Evolutionary conservation across 1,140 invertebrate species (phyloP).

Genomic region (Physella acuta): DNA sequence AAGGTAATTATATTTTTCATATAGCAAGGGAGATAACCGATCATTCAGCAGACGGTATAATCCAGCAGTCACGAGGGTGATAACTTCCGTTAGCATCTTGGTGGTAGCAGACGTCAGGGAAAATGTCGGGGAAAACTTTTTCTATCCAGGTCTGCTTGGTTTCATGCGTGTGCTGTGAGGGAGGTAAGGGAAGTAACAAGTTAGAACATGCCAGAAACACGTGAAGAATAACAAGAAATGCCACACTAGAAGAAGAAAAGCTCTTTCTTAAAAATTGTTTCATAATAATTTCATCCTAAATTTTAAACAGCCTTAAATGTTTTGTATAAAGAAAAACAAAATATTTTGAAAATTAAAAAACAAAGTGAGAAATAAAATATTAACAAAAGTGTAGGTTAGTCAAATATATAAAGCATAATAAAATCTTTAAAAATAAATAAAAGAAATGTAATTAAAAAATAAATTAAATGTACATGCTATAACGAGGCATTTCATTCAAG

Average conservation of each 20-base stretch:
- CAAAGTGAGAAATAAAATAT: too few species aligned
- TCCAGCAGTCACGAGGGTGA: background rate
- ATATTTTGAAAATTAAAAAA: too few species aligned
- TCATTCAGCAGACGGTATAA: too few species aligned
- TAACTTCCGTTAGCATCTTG: background rate
- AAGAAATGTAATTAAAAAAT: too few species aligned
- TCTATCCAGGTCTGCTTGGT: background rate
- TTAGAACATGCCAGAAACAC: background rate
- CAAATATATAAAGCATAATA: too few species aligned
- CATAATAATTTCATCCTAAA: background rate
- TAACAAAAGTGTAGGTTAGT: too few species aligned
- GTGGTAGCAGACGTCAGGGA: background rate
- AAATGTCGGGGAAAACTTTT: background rate
- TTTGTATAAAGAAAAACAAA: too few species aligned
- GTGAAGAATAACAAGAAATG: background rate
- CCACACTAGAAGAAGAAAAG: background rate
- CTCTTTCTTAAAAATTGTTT: background rate
- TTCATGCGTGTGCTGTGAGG: background rate
- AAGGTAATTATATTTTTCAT: too few species aligned
- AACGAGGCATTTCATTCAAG: too few species aligned
- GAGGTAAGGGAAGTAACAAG: background rate
- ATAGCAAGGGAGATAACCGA: background rate
- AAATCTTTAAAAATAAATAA: too few species aligned
- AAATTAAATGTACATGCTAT: too few species aligned
- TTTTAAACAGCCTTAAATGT: background rate